Conservation (phyloP, 2,113 vertebrate species). For the Coregonus clupeaformis region DNA sequence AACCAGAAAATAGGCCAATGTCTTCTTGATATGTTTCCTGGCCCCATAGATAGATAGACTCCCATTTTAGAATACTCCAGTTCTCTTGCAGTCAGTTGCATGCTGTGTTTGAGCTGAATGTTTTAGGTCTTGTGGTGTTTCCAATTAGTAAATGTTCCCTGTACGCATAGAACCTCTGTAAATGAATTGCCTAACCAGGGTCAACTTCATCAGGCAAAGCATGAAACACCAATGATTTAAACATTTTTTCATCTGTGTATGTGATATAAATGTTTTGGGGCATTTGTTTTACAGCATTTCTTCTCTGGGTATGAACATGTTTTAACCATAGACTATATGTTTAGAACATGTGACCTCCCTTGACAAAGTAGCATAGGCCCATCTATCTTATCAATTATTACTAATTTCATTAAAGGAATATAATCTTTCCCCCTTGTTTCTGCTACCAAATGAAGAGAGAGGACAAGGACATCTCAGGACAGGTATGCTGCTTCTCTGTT, state of each 20-base stretch:
- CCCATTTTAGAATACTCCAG: background rate
- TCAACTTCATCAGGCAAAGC: too few species aligned
- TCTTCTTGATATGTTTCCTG: background rate
- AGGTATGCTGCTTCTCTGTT: slow-evolving; percentile 55
- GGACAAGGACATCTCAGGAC: slow-evolving; percentile 51
- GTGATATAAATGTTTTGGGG: too few species aligned
- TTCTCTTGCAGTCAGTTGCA: background rate
- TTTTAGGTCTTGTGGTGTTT: too few species aligned
- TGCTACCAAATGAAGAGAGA: slow-evolving; percentile 60
- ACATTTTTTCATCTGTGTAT: too few species aligned
- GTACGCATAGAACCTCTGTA: background rate
- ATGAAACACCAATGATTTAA: too few species aligned
- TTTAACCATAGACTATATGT: background rate
- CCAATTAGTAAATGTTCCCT: background rate
- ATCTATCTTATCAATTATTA: background rate
- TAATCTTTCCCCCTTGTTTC: slow-evolving; percentile 17
- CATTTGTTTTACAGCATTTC: too few species aligned
- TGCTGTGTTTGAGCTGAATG: background rate
- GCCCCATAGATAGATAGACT: background rate
- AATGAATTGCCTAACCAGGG: too few species aligned
- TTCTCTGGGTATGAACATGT: too few species aligned
- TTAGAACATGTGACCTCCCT: background rate
- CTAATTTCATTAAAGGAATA: background rate
- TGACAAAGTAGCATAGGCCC: too few species aligned
- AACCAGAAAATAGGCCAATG: background rate